phyloP scores from a whole-genome alignment of 1,140 invertebrate species.

The Atopsyche davidsoni region DNA sequence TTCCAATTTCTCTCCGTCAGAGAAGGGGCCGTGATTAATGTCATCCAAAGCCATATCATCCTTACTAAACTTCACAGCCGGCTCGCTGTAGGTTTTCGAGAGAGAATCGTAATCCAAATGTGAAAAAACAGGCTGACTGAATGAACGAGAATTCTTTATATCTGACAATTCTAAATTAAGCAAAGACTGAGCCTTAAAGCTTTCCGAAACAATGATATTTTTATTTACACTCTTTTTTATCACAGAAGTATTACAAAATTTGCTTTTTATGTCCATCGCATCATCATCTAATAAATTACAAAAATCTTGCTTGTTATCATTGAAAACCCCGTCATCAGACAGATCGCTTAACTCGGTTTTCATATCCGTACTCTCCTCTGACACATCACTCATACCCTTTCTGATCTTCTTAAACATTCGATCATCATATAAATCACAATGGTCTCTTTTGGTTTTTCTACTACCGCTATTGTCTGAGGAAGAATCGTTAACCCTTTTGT shows the following conservation, averaged over 20 bases:
- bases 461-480: too few relatives aligned
- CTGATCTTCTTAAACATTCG: too few relatives aligned
- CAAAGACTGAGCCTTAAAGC: slow-evolving; percentile 8
- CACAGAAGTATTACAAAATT: slow-evolving; percentile 18
- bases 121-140: slow-evolving; percentile 25
- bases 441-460: too few relatives aligned
- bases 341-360: too few relatives aligned
- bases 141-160: slow-evolving; percentile 14
- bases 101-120: slow-evolving; percentile 10
- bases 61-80: slow-evolving; percentile 16
- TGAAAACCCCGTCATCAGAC: too few relatives aligned
- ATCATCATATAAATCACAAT: too few relatives aligned
- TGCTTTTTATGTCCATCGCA: slow-evolving; percentile 9
- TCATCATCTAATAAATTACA: too few relatives aligned
- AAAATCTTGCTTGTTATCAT: too few relatives aligned
- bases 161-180: slow-evolving; percentile 7
- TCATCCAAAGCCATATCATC: slow-evolving; percentile 20
- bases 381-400: too few relatives aligned
- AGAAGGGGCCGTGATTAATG: slow-evolving; percentile 29
- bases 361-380: too few relatives aligned
- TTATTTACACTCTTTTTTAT: slow-evolving; percentile 22
- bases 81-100: slow-evolving; percentile 22
- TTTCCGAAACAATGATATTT: slow-evolving; percentile 17
- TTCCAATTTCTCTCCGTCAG: slow-evolving; percentile 19
- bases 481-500: too few relatives aligned